These are phyloP conservation scores for Calephelis nemesis DNA, from an alignment of 1,140 invertebrate genomes.

Conservation along the genomic window DNA sequence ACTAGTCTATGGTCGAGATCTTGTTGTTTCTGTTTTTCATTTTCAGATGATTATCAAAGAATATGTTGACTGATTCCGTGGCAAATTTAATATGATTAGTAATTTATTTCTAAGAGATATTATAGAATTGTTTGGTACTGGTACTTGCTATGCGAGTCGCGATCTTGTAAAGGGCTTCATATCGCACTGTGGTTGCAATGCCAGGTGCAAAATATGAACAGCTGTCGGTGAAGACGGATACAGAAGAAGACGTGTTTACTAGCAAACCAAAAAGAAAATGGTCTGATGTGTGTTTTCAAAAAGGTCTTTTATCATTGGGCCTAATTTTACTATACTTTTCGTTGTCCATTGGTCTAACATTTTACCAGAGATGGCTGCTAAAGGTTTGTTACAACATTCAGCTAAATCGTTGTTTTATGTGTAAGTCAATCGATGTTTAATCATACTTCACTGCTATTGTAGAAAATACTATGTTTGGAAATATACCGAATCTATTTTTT, in stretches of 20 bases:
- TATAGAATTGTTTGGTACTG: slow-evolving; percentile 29
- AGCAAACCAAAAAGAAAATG: slow-evolving; percentile 60
- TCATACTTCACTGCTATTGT: too few relatives aligned
- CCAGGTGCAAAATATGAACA: slow-evolving; percentile 72
- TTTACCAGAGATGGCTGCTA: slow-evolving; percentile 96
- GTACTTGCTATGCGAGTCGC: slow-evolving; percentile 44
- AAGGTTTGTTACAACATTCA: slow-evolving; percentile 81
- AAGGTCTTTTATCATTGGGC: slow-evolving; percentile 58
- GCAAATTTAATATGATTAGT: slow-evolving; percentile 4
- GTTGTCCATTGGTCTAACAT: slow-evolving; percentile 96
- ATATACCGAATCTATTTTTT: too few relatives aligned
- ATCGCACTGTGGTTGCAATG: slow-evolving; percentile 51
- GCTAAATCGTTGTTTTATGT: not conserved
- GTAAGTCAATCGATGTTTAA: not conserved
- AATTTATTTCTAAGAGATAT: slow-evolving; percentile 2
- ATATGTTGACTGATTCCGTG: not conserved
- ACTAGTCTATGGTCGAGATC: not conserved
- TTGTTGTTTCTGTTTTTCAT: slow-evolving; percentile 1
- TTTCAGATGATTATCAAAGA: not conserved
- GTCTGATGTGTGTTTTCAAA: slow-evolving; percentile 62
- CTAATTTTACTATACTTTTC: slow-evolving; percentile 91
- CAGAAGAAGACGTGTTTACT: slow-evolving; percentile 59
- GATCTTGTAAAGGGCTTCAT: slow-evolving; percentile 26
- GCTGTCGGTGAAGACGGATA: slow-evolving; percentile 66
- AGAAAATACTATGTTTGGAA: too few relatives aligned